Evolutionary conservation across 2,888 invertebrate genomes (phyloP), one percentile per base, ranked within the genome.

Genomic region (Troilus luridus): DNA sequence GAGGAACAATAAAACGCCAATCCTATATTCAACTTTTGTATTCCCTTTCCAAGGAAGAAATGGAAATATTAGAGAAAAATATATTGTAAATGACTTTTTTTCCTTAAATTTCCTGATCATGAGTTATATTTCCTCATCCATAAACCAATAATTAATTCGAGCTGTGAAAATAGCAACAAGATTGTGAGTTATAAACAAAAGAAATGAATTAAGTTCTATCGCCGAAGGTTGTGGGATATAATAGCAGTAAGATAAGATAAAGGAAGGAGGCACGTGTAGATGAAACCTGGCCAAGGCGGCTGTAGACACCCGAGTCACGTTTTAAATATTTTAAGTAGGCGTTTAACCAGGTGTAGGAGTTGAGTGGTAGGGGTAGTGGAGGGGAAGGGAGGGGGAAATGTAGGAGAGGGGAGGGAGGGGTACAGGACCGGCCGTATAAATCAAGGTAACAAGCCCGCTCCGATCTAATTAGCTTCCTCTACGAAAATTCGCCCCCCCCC

Each of bases 251-350:
- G 64, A 64, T 64, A 64, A 21, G 64, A 24, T 41, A n/a, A n/a
- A 67, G 10, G 19, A 41, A 9, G 27, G 7, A 0, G 27, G 72
- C 3, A 56, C 10, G 56, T 85, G 56, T 58, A 85, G 56, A 11
- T 85, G 54, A 85, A 85, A 85, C 56, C n/a, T 85, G 11, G 56
- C 56, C 3, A 11, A 54, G 56, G 12, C 9, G 56, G 56, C 17
- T 6, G 56, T 85, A 56, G 56, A 56, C 85, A 85, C 56, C 6
- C 85, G 56, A 10, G 85, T 85, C 85, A 85, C 85, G 85, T 85
- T 85, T 85, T 85, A 85, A 85, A 85, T 85, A 85, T 85, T 85
- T 85, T 85, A 85, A 85, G 56, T 56, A 85, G 85, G 56, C 56
- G n/a, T 85, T 85, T 85, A 85, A 56, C 56, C n/a, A 58, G 85